Evolutionary conservation across 2,888 invertebrate genomes (phyloP).

Genomic region (Prosapia bicincta): DNA sequence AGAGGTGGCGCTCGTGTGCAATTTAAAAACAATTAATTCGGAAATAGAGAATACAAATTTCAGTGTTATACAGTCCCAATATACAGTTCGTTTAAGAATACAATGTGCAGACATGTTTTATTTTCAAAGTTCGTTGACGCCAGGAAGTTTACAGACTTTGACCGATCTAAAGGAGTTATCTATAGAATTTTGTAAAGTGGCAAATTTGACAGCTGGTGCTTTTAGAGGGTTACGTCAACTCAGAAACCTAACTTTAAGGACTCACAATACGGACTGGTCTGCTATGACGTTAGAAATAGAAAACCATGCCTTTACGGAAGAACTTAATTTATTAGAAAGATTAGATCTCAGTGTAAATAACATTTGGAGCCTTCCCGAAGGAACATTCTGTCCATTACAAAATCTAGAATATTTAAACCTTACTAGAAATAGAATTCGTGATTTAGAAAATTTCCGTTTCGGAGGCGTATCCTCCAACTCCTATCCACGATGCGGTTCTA

Average conservation of each 20-base stretch:
- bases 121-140: slow-evolving; percentile 73
- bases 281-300: slow-evolving; percentile 75
- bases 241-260: slow-evolving; percentile 73
- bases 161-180: slow-evolving; percentile 72
- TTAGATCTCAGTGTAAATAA: slow-evolving; percentile 77
- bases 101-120: slow-evolving; percentile 78
- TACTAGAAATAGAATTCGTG: slow-evolving; percentile 73
- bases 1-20: slow-evolving; percentile 68
- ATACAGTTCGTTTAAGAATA: slow-evolving; percentile 69
- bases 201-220: slow-evolving; percentile 76
- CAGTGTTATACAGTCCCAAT: slow-evolving; percentile 77
- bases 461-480: slow-evolving; percentile 49
- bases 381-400: slow-evolving; percentile 69
- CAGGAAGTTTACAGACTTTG: slow-evolving; percentile 72
- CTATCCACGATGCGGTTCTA: slow-evolving; percentile 65
- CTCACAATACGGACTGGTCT: slow-evolving; percentile 81
- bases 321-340: slow-evolving; percentile 66
- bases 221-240: slow-evolving; percentile 75
- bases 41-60: slow-evolving; percentile 79
- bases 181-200: slow-evolving; percentile 80
- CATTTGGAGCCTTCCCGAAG: slow-evolving; percentile 74
- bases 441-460: slow-evolving; percentile 69
- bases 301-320: slow-evolving; percentile 68
- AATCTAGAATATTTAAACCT: slow-evolving; percentile 73
- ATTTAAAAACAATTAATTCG: slow-evolving; percentile 73